These are phyloP conservation scores for Pygoscelis antarcticus DNA, from an alignment of 2,113 vertebrate species.

Conservation along the genomic window DNA sequence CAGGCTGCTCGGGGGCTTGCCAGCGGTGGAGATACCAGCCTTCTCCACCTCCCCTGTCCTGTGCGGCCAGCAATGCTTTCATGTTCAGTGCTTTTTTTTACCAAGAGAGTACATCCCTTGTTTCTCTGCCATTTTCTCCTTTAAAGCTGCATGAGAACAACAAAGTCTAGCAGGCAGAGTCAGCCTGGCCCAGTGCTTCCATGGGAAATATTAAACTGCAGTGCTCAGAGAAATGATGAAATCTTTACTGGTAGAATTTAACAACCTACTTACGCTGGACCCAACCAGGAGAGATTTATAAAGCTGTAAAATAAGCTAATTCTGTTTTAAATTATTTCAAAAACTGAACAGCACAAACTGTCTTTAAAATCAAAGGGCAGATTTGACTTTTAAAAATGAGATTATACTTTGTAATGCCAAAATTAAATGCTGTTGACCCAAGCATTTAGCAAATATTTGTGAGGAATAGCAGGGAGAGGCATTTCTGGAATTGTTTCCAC, in stretches of 20 bases:
- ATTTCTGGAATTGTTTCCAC: not conserved
- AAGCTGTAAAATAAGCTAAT: slow-evolving; percentile 25
- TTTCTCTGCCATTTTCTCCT: not conserved
- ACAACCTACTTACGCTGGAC: not conserved
- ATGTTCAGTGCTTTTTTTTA: not conserved
- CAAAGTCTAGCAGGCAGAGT: not conserved
- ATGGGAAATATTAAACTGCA: not conserved
- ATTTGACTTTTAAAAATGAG: not conserved
- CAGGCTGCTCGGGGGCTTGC: not conserved
- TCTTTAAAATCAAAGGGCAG: slow-evolving; percentile 27
- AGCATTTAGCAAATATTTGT: not conserved
- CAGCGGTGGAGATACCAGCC: not conserved
- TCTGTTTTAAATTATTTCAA: slow-evolving; percentile 36
- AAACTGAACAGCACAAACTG: not conserved
- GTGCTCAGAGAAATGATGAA: not conserved
- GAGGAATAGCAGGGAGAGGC: not conserved
- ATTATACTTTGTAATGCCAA: not conserved
- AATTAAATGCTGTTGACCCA: not conserved
- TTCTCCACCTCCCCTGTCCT: not conserved
- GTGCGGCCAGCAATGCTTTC: not conserved
- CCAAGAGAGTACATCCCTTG: not conserved
- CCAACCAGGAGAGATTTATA: slow-evolving; percentile 33
- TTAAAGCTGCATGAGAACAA: not conserved
- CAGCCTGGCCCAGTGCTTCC: not conserved
- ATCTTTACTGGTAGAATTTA: slow-evolving; percentile 25